Percentiles rank a stretch among this genome's conserved stretches.
Conservation (phyloP, 2,113 vertebrate species). For the Fukomys damarensis region DNA sequence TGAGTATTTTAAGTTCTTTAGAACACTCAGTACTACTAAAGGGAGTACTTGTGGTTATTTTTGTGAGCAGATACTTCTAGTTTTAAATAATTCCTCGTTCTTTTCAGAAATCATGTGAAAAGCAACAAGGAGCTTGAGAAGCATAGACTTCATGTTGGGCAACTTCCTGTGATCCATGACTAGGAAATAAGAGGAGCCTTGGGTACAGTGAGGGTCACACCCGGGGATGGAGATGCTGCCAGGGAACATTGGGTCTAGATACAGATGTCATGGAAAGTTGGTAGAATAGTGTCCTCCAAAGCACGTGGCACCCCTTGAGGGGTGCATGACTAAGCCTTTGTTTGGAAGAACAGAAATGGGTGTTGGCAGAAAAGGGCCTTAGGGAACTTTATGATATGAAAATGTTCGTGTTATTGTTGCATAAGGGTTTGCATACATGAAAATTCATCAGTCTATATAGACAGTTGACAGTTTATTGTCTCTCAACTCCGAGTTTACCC, state of each 20-base stretch:
- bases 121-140: conserved; percentile 20
- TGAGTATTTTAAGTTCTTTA: conserved; percentile 32
- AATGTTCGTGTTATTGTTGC: background rate
- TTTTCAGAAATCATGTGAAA: conserved; percentile 56
- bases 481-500: background rate
- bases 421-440: rapidly evolving
- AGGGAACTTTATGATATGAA: background rate
- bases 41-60: background rate
- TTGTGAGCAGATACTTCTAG: conserved; percentile 24
- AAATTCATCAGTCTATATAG: too few species aligned
- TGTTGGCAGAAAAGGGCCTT: background rate
- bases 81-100: conserved; percentile 33
- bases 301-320: background rate
- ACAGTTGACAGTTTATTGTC: rapidly evolving
- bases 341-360: too few species aligned
- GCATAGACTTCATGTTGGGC: background rate
- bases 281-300: background rate
- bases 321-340: background rate
- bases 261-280: background rate
- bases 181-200: background rate
- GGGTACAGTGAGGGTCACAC: background rate
- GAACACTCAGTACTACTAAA: conserved; percentile 12
- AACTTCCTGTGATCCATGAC: background rate
- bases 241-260: background rate
- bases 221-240: too few species aligned